These are phyloP conservation scores for Greenwoodochromis staneri DNA, from an alignment of 2,113 vertebrate species.

Conservation along the genomic window DNA sequence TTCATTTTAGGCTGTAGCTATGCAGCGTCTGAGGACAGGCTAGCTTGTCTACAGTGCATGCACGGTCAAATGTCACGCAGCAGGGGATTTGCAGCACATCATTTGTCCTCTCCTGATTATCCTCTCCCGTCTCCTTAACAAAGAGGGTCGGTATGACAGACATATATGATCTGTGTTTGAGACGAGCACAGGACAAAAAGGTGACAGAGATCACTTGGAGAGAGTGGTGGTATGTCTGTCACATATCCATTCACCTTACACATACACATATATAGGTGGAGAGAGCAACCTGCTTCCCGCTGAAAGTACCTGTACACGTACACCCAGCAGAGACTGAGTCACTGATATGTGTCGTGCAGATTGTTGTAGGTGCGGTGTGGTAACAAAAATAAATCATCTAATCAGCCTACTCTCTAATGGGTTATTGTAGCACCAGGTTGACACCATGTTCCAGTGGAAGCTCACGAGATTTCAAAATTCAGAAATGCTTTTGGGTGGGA, in stretches of 20 bases:
- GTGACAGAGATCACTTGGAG: conserved; percentile 5
- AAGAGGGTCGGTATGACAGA: conserved; percentile 28
- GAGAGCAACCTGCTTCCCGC: conserved; percentile 2
- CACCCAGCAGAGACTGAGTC: neutral
- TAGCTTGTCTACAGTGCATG: neutral
- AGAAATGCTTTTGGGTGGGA: conserved; percentile 39
- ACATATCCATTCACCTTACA: conserved; percentile 11
- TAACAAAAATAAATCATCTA: conserved; percentile 38
- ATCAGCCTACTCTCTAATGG: conserved; percentile 46
- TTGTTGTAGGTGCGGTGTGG: neutral
- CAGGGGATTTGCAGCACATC: conserved; percentile 24
- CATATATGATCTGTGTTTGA: neutral
- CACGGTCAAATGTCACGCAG: conserved; percentile 39
- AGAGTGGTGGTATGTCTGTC: conserved; percentile 15
- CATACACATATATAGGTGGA: neutral
- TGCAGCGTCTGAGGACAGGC: neutral
- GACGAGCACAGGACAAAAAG: neutral
- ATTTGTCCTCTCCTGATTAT: conserved; percentile 48
- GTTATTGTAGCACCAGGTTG: conserved; percentile 37
- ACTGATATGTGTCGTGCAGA: neutral
- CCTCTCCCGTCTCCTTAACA: conserved; percentile 54
- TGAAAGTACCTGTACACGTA: neutral
- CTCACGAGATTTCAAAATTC: conserved; percentile 47
- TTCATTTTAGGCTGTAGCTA: neutral
- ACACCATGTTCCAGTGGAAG: conserved; percentile 25